These are phyloP conservation scores for Monochamus alternatus DNA, from an alignment of 2,888 invertebrate species.

Conservation along the genomic window DNA sequence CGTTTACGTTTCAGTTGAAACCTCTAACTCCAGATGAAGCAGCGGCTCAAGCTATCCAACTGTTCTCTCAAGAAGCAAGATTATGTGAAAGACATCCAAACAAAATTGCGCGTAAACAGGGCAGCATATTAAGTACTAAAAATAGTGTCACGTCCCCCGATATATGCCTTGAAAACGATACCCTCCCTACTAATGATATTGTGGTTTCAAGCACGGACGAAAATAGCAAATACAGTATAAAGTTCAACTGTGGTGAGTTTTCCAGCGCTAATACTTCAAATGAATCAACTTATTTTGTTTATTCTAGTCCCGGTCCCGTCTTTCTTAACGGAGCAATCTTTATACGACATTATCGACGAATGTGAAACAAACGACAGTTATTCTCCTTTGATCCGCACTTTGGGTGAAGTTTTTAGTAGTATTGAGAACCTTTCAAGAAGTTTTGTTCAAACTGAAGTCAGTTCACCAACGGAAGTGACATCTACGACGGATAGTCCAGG, in stretches of 20 bases:
- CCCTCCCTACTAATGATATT: conserved; percentile 62
- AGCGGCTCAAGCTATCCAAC: conserved; percentile 89
- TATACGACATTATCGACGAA: conserved; percentile 83
- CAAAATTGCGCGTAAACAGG: conserved; percentile 80
- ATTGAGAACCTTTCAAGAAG: conserved; percentile 82
- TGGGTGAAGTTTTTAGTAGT: conserved; percentile 84
- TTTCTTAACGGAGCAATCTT: conserved; percentile 82
- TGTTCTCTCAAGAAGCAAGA: conserved; percentile 88
- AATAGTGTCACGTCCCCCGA: conserved; percentile 44
- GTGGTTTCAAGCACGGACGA: conserved; percentile 59
- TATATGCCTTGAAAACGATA: conserved; percentile 36
- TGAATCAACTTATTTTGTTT: not conserved
- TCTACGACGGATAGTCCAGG: conserved; percentile 53
- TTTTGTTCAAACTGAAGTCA: conserved; percentile 73
- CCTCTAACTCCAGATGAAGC: conserved; percentile 90
- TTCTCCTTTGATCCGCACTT: conserved; percentile 81
- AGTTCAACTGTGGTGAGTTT: conserved; percentile 54
- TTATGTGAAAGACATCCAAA: conserved; percentile 85
- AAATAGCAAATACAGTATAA: conserved; percentile 55
- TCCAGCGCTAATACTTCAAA: not conserved
- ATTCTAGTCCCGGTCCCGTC: conserved; percentile 67
- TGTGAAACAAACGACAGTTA: conserved; percentile 81
- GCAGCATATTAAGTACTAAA: conserved; percentile 45
- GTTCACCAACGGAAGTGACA: conserved; percentile 45
- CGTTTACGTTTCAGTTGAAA: conserved; percentile 73